Base-by-base conservation (phyloP, 2,888 invertebrate genomes). In the Lithophane socia region DNA sequence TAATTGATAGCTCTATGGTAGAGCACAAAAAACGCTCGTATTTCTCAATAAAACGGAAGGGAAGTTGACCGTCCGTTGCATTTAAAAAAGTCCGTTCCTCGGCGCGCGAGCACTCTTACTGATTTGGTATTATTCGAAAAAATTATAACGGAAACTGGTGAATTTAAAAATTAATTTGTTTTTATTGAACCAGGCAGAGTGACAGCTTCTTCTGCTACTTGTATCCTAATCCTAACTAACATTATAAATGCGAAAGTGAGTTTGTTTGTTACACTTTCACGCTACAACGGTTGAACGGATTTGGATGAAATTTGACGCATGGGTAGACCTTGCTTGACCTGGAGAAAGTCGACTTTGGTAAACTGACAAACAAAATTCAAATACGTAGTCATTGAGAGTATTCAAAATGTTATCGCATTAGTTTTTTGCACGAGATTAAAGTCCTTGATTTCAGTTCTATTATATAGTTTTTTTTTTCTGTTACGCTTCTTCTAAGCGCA, bases 1-100 rank as follows among this genome's bases (percentile, higher is more conserved):
- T 58, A 82, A 64, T 64, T 63, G 42, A 3, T 49, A 52, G 58
- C 49, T 37, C 21, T 44, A 13, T 24, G 13, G 37, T 58, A 52
- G 21, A 79, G 24, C 44, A 21, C 21, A 47, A 42, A 16, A 47
- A 52, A 21, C 13, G 7, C 24, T 76, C 37, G 37, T 12, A 68
- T n/a, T 76, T 42, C 8, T 18, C 37, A n/a, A 68, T 29, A 64
- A 24, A 52, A 52, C 21, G 29, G 1, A 37, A 37, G 44, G 44
- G 21, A 58, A 60, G 13, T 58, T 64, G 37, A 47, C 52, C 37
- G 24, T 9, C 18, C 21, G 24, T 24, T 52, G 67, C 37, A 82
- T 49, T 73, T 13, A 56, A 29, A 29, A 29, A 29, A 29, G 29
- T 1, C 29, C 29, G 54, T 13, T 3, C n/a, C n/a, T 24, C 13